Evolutionary conservation across 2,797 vertebrate species (phyloP).

Genomic region (Heteromormyrus szaboi): DNA sequence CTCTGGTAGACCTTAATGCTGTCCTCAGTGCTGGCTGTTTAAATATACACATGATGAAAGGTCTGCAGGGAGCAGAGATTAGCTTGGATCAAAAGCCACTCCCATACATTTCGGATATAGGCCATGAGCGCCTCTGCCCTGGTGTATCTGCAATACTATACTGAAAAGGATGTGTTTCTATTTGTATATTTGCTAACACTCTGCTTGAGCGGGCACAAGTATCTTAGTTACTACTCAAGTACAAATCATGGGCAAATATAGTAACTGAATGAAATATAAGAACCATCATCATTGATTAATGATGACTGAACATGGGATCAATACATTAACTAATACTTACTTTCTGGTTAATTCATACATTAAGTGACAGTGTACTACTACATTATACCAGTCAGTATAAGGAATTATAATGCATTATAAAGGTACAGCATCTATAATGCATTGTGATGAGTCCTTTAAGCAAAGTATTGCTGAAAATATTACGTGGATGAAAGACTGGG

Average conservation of each 20-base stretch:
- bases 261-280: background rate
- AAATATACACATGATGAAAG: constrained; percentile 1
- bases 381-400: background rate
- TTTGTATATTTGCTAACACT: background rate
- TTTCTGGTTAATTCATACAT: background rate
- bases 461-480: background rate
- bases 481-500: background rate
- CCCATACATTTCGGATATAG: background rate
- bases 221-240: background rate
- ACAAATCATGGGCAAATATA: background rate
- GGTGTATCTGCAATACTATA: background rate
- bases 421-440: background rate
- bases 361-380: background rate
- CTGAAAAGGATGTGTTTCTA: background rate
- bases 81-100: background rate
- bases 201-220: background rate
- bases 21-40: background rate
- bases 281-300: background rate
- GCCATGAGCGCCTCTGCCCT: background rate
- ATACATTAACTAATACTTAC: background rate
- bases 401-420: background rate
- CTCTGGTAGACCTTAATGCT: background rate
- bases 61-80: background rate
- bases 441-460: background rate
- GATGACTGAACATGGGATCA: background rate